phyloP scores from a whole-genome alignment of 2,113 vertebrate genomes.

The Oxygymnocypris stewartii region DNA sequence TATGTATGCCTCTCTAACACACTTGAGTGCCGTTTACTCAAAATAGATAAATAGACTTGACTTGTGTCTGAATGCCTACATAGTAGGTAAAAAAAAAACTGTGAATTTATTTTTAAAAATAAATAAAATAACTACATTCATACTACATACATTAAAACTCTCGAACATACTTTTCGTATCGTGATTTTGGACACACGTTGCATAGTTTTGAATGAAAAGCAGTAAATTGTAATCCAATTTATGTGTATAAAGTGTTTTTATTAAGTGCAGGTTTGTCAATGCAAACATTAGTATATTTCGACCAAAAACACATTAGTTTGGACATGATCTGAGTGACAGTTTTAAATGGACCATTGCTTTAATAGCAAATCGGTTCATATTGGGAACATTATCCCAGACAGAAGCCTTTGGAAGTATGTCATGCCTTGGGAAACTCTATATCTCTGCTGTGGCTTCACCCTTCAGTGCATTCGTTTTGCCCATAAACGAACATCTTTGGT shows the following conservation, averaged over 20 bases:
- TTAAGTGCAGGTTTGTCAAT: background rate
- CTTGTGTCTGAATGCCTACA: too few species aligned
- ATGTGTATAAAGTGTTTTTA: background rate
- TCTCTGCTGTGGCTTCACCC: conserved; percentile 7
- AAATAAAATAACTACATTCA: too few species aligned
- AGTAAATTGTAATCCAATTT: background rate
- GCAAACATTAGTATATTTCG: background rate
- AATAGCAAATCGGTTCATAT: background rate
- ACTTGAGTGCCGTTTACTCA: too few species aligned
- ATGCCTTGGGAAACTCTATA: conserved; percentile 29
- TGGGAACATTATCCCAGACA: background rate
- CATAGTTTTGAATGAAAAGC: background rate
- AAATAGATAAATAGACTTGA: too few species aligned
- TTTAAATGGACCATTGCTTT: conserved; percentile 1
- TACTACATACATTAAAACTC: background rate
- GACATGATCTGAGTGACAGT: background rate
- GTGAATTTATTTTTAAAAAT: too few species aligned
- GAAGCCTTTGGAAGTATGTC: conserved; percentile 15
- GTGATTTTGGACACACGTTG: background rate
- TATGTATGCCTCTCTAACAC: too few species aligned
- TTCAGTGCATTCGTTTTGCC: conserved; percentile 13
- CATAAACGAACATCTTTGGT: conserved; percentile 25
- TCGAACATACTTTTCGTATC: background rate
- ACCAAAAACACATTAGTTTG: background rate
- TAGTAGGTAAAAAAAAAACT: too few species aligned